Base-by-base conservation (phyloP, 2,113 vertebrate genomes). In the Notothenia coriiceps region DNA sequence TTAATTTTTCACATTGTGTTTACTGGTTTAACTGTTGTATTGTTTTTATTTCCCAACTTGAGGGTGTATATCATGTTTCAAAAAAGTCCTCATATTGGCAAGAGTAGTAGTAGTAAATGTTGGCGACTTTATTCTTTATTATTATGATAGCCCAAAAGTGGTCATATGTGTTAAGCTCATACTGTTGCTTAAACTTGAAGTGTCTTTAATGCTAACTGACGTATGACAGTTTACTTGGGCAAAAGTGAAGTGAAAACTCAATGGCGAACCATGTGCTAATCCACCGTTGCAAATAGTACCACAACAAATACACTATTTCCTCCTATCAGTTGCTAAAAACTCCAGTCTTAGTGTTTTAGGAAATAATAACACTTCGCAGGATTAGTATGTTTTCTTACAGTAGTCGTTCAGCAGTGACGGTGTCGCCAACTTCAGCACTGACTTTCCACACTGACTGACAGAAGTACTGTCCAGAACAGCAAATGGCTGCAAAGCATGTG, bases 331-430 rank as follows among this genome's bases (percentile, higher is more conserved):
- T 15, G 7, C n/a, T 10, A 25, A 64, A 62, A 63, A 63, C 0
- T 22, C 2, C 10, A 6, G 43, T 17, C 62, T 20, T 49, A 18
- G 9, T 10, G 10, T 60, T 18, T 60, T 35, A 29, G 55, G 14
- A 57, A 25, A 29, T 22, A 57, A 29, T 57, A 14, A 57, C 6
- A 6, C 35, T 40, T 40, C 7, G 5, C 14, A 79, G 46, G 13
- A 35, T 22, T 55, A 40, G 5, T 6, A 35, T 71, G 10, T 62
- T 70, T 5, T 74, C 93, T 96, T 93, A 95, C 94, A 96, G 73
- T 95, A 95, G 81, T 96, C 95, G 71, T 96, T 89, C 47, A 66
- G 77, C 67, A 96, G 91, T 4, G 91, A 94, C 9, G 87, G 83
- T n/a, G 95, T 79, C 52, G 92, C 91, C 81, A 95, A 52, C 62